These are phyloP conservation scores for Scaptodrosophila latifasciaeformis DNA, from an alignment of 2,888 invertebrate genomes.

Conservation along the genomic window DNA sequence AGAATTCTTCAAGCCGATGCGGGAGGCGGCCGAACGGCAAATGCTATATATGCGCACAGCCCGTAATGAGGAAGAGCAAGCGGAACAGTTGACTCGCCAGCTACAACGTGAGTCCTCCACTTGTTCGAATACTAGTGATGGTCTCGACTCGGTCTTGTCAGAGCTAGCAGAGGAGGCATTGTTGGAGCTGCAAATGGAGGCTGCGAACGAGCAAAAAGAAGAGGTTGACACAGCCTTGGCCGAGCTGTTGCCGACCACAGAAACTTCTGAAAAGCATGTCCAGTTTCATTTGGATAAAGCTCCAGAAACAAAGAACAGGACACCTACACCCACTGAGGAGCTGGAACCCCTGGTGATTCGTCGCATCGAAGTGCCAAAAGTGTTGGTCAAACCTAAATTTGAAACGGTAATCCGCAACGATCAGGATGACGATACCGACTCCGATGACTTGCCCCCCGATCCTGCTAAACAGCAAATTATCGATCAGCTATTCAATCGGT, in stretches of 20 bases:
- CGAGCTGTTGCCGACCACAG: not conserved
- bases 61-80: constrained; percentile 62
- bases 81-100: constrained; percentile 28
- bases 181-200: constrained; percentile 66
- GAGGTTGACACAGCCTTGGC: constrained; percentile 18
- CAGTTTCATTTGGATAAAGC: constrained; percentile 35
- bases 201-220: constrained; percentile 53
- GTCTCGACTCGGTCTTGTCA: constrained; percentile 71
- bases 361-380: constrained; percentile 53
- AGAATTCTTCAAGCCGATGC: constrained; percentile 58
- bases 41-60: constrained; percentile 59
- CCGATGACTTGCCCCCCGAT: constrained; percentile 27
- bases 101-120: constrained; percentile 58
- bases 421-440: constrained; percentile 33
- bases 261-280: constrained; percentile 32
- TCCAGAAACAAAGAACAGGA: not conserved
- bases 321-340: constrained; percentile 7
- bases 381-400: constrained; percentile 38
- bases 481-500: constrained; percentile 60
- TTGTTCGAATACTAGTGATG: constrained; percentile 71
- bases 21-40: constrained; percentile 61
- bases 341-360: constrained; percentile 46
- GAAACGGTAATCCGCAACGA: too few species aligned
- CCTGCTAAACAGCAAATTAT: constrained; percentile 69
- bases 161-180: constrained; percentile 71